phyloP scores from a whole-genome alignment of 2,797 vertebrate species.

The Microhierax caerulescens region DNA sequence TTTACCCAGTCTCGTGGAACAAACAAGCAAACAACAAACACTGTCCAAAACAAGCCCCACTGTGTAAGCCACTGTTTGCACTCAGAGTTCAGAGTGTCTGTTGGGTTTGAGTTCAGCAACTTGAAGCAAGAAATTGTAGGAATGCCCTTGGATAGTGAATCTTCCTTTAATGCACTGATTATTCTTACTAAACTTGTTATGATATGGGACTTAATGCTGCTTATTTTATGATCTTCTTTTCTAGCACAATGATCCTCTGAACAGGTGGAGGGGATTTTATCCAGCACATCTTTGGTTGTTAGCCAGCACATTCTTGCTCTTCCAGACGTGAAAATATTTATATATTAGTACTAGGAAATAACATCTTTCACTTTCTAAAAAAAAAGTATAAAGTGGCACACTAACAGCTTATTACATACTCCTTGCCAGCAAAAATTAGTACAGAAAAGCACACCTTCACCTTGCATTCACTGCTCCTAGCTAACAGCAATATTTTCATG shows the following conservation, averaged over 20 bases:
- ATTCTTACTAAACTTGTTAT: not conserved
- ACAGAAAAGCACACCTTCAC: not conserved
- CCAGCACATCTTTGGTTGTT: constrained; percentile 51
- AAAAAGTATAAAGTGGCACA: not conserved
- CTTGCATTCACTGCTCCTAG: not conserved
- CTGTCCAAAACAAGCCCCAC: constrained; percentile 15
- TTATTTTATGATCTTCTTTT: constrained; percentile 7
- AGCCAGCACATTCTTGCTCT: constrained; percentile 59
- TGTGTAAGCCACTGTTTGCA: not conserved
- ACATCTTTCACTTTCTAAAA: not conserved
- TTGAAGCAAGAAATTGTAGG: not conserved
- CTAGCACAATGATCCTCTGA: not conserved
- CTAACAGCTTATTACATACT: not conserved
- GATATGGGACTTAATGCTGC: not conserved
- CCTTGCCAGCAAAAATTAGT: not conserved
- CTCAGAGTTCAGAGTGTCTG: not conserved
- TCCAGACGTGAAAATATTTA: constrained; percentile 52
- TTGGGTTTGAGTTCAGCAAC: not conserved
- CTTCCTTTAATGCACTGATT: not conserved
- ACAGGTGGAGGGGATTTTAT: constrained; percentile 54
- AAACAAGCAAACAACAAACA: constrained; percentile 43
- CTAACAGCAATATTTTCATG: constrained; percentile 3
- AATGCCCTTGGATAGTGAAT: not conserved
- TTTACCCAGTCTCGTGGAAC: constrained; percentile 25
- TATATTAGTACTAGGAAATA: not conserved